Evolutionary conservation across 2,113 vertebrate genomes (phyloP), one percentile per base, ranked within the genome.

Genomic region (Catharus fuscescens): DNA sequence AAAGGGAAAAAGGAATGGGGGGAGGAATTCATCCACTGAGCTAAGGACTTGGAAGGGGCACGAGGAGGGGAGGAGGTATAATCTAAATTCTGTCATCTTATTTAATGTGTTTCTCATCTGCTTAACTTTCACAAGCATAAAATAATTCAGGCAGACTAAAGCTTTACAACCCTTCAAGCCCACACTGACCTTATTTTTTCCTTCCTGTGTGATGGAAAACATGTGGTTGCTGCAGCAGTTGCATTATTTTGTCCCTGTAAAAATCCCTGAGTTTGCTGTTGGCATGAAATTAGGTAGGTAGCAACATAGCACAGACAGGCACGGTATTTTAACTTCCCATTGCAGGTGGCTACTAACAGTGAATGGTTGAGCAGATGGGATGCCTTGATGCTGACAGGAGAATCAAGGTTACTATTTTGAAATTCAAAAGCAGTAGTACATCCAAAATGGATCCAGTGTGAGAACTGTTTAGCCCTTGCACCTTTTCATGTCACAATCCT

Each of bases 91-190:
- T 97, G 93, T 97, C 96, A 96, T 97, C 95, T 97, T 96, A 88
- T 94, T 97, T 97, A 97, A 96, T 97, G 94, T 97, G 95, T 95
- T 98, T 98, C 96, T 98, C 96, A 96, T 97, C 97, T 97, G 94
- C 97, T 98, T 97, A 97, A 97, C 97, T 97, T 97, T 97, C 97
- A 97, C 95, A 96, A 96, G 95, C 97, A 97, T 97, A 97, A 97
- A 97, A 97, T 98, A 96, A 97, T 97, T 97, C 94, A 97, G 96
- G 82, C 83, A 95, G 80, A 83, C 83, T 97, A 96, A 97, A 97
- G 84, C 92, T 90, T 96, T 97, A 96, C 90, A 96, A 88, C 42
- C 61, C 78, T 96, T 95, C 90, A 96, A 98, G 96, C 85, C 88
- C 80, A 67, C 64, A 85, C 24, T 97, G 97, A 97, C 93, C 94